These are phyloP conservation scores for Varanus komodoensis DNA, from an alignment of 2,113 vertebrate genomes.

Conservation along the genomic window DNA sequence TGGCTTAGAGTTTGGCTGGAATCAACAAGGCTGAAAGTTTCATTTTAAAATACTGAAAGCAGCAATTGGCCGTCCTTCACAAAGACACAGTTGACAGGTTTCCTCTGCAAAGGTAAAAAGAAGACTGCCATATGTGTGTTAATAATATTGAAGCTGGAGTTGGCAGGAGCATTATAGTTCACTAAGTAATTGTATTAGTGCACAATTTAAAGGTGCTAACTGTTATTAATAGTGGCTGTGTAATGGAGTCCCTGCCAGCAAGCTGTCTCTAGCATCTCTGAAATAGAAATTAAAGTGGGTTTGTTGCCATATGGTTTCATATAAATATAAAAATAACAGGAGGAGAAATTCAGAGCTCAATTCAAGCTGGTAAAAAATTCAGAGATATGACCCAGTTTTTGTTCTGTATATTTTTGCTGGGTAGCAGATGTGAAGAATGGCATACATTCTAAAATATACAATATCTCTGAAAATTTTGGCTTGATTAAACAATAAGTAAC, in stretches of 20 bases:
- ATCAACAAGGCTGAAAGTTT: not conserved
- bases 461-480: not conserved
- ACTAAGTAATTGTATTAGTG: slow-evolving; percentile 11
- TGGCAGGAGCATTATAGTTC: not conserved
- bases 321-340: not conserved
- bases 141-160: not conserved
- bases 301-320: slow-evolving; percentile 8
- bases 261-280: not conserved
- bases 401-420: not conserved
- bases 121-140: not conserved
- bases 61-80: not conserved
- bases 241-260: slow-evolving; percentile 21
- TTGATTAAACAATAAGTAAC: not conserved
- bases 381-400: slow-evolving; percentile 30
- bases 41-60: not conserved
- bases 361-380: slow-evolving; percentile 12
- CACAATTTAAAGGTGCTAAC: slow-evolving; percentile 18
- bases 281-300: slow-evolving; percentile 33
- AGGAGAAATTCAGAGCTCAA: not conserved
- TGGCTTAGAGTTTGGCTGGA: not conserved
- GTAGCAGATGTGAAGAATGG: not conserved
- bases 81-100: not conserved
- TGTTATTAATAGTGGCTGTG: slow-evolving; percentile 6
- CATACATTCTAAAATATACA: not conserved
- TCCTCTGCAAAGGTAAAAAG: not conserved